A percentile compares a stretch with the other conserved stretches of the same genome.
phyloP scores from a whole-genome alignment of 1,140 invertebrate genomes.

The Drosophila hydei region DNA sequence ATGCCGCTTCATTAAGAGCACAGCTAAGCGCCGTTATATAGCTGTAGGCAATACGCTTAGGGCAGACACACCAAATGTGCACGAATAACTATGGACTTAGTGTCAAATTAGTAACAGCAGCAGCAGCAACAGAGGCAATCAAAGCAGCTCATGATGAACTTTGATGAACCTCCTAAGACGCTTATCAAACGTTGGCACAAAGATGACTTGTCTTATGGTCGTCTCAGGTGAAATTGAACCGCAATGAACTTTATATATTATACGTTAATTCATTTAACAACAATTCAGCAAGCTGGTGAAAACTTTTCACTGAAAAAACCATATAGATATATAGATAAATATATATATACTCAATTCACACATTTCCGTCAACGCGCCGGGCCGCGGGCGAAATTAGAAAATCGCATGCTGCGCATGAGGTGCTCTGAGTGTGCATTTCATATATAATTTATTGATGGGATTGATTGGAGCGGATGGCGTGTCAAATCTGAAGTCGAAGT shows the following conservation, averaged over 20 bases:
- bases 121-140: slow-evolving; percentile 11
- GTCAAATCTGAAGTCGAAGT: slow-evolving; percentile 13
- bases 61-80: too few species aligned
- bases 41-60: slow-evolving; percentile 18
- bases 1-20: slow-evolving; percentile 58
- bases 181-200: slow-evolving; percentile 55
- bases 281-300: slow-evolving; percentile 44
- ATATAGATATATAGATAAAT: too few species aligned
- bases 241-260: slow-evolving; percentile 33
- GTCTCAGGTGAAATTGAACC: slow-evolving; percentile 45
- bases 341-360: slow-evolving; percentile 57
- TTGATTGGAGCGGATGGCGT: slow-evolving; percentile 9
- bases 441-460: slow-evolving; percentile 11
- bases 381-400: slow-evolving; percentile 50
- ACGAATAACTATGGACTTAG: slow-evolving; percentile 38
- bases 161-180: slow-evolving; percentile 55
- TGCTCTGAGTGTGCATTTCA: not conserved
- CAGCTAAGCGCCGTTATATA: slow-evolving; percentile 48
- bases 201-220: slow-evolving; percentile 11
- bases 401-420: slow-evolving; percentile 32
- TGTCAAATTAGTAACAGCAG: slow-evolving; percentile 39
- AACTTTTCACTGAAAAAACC: slow-evolving; percentile 36
- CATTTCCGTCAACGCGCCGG: slow-evolving; percentile 72
- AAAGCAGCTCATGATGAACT: slow-evolving; percentile 35
- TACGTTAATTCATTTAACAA: slow-evolving; percentile 51